These are phyloP conservation scores for Chloroclystis v-ata DNA, from an alignment of 2,888 invertebrate species.

Conservation along the genomic window DNA sequence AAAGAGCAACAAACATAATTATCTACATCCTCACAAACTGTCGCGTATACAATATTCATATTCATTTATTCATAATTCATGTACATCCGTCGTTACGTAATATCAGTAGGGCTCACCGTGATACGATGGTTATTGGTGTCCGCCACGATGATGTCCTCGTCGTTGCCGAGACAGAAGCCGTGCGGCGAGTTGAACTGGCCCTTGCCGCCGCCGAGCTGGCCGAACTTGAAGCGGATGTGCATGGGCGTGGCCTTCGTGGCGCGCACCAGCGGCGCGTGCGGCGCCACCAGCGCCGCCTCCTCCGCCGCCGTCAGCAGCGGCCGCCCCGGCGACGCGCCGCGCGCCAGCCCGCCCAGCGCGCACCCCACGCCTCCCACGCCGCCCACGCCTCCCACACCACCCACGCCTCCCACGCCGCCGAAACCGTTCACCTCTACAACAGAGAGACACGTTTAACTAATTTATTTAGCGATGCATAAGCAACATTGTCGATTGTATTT, in stretches of 20 bases:
- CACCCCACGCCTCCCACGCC: slow-evolving; percentile 60
- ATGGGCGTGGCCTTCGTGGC: slow-evolving; percentile 88
- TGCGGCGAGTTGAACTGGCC: slow-evolving; percentile 98
- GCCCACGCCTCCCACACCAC: slow-evolving; percentile 63
- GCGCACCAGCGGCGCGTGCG: slow-evolving; percentile 77
- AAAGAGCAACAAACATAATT: no score
- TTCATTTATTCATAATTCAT: no score
- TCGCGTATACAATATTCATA: no score
- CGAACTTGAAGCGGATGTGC: slow-evolving; percentile 95
- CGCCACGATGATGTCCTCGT: slow-evolving; percentile 97
- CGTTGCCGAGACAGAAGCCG: slow-evolving; percentile 95
- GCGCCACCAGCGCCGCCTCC: slow-evolving; percentile 66
- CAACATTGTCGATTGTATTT: no score
- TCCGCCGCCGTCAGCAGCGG: slow-evolving; percentile 66
- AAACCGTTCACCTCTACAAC: slow-evolving; percentile 70
- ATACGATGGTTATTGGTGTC: slow-evolving; percentile 98
- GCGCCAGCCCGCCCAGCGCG: slow-evolving; percentile 63
- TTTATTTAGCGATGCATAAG: no score
- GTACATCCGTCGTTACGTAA: no score
- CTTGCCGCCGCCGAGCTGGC: slow-evolving; percentile 93
- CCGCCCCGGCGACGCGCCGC: slow-evolving; percentile 73
- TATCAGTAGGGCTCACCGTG: no score
- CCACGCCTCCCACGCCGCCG: slow-evolving; percentile 66
- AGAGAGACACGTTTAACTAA: no score
- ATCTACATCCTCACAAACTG: no score